Percentiles rank a stretch among this genome's conserved stretches.
Evolutionary conservation across 2,797 vertebrate species (phyloP).

Genomic region (Acridotheres tristis): DNA sequence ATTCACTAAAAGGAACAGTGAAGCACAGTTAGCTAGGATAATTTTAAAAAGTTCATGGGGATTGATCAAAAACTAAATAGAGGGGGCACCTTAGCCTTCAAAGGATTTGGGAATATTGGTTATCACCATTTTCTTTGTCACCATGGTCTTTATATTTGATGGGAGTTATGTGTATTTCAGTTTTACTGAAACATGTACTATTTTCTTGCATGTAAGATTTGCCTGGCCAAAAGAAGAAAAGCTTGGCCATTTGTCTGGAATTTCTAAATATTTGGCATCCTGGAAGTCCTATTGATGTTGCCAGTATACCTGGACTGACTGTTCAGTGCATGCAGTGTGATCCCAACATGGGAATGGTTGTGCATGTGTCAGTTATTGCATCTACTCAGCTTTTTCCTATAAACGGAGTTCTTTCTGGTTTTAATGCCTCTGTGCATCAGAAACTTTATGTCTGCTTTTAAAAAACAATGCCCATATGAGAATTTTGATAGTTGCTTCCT

Average conservation of each 20-base stretch:
- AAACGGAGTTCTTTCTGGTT: background rate
- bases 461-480: background rate
- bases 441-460: background rate
- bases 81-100: background rate
- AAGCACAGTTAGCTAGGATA: background rate
- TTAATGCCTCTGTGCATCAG: background rate
- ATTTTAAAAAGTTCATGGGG: background rate
- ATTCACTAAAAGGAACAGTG: background rate
- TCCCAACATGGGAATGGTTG: background rate
- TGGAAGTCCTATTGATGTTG: background rate
- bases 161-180: background rate
- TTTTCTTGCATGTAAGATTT: background rate
- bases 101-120: background rate
- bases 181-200: background rate
- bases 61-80: background rate
- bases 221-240: background rate
- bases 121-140: background rate
- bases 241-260: background rate
- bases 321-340: background rate
- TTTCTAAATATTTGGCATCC: background rate
- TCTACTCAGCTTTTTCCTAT: background rate
- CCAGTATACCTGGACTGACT: background rate
- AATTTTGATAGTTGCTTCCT: background rate
- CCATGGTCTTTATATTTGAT: background rate
- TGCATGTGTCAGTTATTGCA: background rate